Percentiles rank a stretch among this genome's conserved stretches.
Evolutionary conservation across 2,888 invertebrate genomes (phyloP).

Genomic region (Drosophila eohydei): DNA sequence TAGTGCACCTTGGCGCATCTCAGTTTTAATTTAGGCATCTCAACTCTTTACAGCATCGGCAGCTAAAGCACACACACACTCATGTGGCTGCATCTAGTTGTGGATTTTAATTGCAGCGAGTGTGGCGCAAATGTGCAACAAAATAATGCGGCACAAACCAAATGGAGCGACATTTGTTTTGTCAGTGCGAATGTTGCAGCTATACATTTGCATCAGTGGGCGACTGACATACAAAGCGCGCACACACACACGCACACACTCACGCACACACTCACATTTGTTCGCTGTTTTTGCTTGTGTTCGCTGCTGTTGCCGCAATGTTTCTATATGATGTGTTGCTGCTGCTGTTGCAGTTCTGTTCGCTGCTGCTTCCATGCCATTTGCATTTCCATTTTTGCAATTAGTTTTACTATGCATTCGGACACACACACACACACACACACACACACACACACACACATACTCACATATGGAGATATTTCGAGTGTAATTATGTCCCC

Average conservation of each 20-base stretch:
- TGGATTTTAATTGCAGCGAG: conserved; percentile 55
- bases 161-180: conserved; percentile 57
- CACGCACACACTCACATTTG: conserved; percentile 20
- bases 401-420: conserved; percentile 32
- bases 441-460: neutral
- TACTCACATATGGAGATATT: conserved; percentile 25
- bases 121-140: conserved; percentile 20
- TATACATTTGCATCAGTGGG: conserved; percentile 23
- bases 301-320: conserved; percentile 52
- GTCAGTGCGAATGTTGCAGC: conserved; percentile 39
- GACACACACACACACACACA: conserved; percentile 7
- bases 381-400: conserved; percentile 48
- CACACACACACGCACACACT: conserved; percentile 15
- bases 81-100: conserved; percentile 16
- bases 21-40: neutral
- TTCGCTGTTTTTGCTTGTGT: conserved; percentile 16
- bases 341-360: conserved; percentile 19
- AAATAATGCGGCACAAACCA: conserved; percentile 18
- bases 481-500: conserved; percentile 46
- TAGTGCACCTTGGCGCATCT: no score
- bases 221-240: conserved; percentile 6
- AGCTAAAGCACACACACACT: conserved; percentile 9
- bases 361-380: conserved; percentile 24
- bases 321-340: conserved; percentile 52
- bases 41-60: conserved; percentile 35